These are phyloP conservation scores for Tolypeutes matacus DNA, from an alignment of 2,797 vertebrate species.

Conservation along the genomic window DNA sequence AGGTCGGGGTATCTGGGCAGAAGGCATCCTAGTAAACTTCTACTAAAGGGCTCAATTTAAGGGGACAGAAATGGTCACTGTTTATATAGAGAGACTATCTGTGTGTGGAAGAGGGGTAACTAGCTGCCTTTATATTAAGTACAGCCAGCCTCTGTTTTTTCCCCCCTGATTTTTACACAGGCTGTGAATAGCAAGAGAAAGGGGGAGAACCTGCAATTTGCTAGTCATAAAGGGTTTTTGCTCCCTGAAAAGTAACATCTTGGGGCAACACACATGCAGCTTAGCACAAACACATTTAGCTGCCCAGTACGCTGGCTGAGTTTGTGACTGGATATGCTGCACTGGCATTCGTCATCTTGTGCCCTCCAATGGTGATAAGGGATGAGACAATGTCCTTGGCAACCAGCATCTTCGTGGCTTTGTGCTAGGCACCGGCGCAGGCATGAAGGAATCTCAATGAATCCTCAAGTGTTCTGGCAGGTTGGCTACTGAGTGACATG, in stretches of 20 bases:
- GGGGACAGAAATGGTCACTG: background rate
- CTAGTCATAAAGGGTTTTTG: background rate
- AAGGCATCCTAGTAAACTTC: background rate
- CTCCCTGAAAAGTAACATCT: slow-evolving; percentile 42
- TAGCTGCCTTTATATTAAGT: background rate
- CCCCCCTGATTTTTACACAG: background rate
- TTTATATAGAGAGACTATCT: background rate
- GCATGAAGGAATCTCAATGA: fast-evolving
- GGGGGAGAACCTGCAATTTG: background rate
- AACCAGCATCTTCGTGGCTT: fast-evolving
- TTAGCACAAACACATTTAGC: fast-evolving
- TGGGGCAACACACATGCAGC: background rate
- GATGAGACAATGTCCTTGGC: background rate
- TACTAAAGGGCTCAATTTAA: background rate
- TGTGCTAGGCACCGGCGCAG: background rate
- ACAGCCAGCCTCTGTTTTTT: background rate
- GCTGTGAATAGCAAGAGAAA: background rate
- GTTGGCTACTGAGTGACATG: too few species aligned
- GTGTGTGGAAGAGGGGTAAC: background rate
- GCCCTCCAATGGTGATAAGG: fast-evolving
- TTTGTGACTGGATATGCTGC: fast-evolving
- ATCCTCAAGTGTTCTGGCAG: too few species aligned
- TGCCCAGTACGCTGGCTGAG: background rate
- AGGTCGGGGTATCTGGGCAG: background rate
- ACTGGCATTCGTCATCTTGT: background rate